A percentile compares a stretch with the other conserved stretches of the same genome.
These are phyloP conservation scores for Drosophila mauritiana DNA, from an alignment of 1,140 invertebrate genomes.

Conservation along the genomic window DNA sequence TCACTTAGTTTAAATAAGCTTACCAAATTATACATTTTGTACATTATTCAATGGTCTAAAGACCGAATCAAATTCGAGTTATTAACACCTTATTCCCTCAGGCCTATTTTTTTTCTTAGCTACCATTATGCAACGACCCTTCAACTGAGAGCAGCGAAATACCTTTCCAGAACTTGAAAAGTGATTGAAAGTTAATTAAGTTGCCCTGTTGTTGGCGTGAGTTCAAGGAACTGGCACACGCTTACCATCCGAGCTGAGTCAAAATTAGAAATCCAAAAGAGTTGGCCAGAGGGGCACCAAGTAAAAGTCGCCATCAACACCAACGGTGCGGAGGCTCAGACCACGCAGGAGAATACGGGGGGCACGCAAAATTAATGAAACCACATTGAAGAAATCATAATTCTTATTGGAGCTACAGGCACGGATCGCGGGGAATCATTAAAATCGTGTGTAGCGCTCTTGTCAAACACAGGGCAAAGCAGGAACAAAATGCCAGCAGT, in stretches of 20 bases:
- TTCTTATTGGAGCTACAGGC: constrained; percentile 58
- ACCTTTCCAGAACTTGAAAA: constrained; percentile 32
- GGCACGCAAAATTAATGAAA: constrained; percentile 71
- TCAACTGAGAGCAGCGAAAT: constrained; percentile 42
- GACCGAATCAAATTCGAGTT: not conserved
- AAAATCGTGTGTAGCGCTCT: constrained; percentile 76
- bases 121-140: constrained; percentile 39
- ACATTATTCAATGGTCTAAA: not conserved
- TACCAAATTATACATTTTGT: not conserved
- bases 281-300: constrained; percentile 52
- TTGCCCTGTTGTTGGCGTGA: constrained; percentile 41
- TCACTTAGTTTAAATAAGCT: not conserved
- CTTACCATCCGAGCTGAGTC: constrained; percentile 15
- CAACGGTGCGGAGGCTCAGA: constrained; percentile 59
- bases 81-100: not conserved
- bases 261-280: constrained; percentile 47
- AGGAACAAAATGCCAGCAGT: constrained; percentile 17
- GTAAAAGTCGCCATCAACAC: constrained; percentile 80
- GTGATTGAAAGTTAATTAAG: constrained; percentile 78
- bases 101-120: constrained; percentile 1
- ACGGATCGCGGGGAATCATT: constrained; percentile 77
- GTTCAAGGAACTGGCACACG: constrained; percentile 72
- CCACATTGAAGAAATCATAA: constrained; percentile 80
- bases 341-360: not conserved
- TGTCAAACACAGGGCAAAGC: constrained; percentile 63